Evolutionary conservation across 2,113 vertebrate species (phyloP).

Genomic region (Podarcis cretensis): DNA sequence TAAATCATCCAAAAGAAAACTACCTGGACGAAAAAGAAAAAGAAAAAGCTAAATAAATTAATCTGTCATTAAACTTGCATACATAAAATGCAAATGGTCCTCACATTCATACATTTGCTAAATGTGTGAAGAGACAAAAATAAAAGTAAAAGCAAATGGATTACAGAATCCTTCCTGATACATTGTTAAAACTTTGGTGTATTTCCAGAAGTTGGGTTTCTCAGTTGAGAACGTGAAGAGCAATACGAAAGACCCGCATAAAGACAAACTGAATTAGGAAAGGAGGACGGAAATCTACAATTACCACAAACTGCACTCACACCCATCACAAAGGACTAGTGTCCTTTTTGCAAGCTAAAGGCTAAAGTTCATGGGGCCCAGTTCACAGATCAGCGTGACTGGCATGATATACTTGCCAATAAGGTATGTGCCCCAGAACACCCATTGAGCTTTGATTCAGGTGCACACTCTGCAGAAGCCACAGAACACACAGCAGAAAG

Average conservation of each 20-base stretch:
- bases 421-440: not conserved
- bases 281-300: not conserved
- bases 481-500: not conserved
- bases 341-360: not conserved
- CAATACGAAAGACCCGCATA: not conserved
- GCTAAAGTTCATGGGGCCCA: not conserved
- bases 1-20: too few relatives aligned
- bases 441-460: not conserved
- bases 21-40: too few relatives aligned
- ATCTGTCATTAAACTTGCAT: not conserved
- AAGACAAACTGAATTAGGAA: not conserved
- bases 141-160: not conserved
- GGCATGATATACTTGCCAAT: not conserved
- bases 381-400: not conserved
- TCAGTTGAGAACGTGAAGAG: not conserved
- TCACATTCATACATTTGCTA: not conserved
- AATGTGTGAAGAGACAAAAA: not conserved
- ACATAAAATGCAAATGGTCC: not conserved
- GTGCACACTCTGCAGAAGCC: not conserved
- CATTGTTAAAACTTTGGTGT: not conserved
- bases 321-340: not conserved
- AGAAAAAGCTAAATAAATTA: not conserved
- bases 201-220: not conserved
- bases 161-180: not conserved
- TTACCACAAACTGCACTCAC: not conserved